Percentiles rank a stretch among this genome's conserved stretches.
phyloP scores from a whole-genome alignment of 64 coral and sea anemone genomes.

The Trachythela sp. region DNA sequence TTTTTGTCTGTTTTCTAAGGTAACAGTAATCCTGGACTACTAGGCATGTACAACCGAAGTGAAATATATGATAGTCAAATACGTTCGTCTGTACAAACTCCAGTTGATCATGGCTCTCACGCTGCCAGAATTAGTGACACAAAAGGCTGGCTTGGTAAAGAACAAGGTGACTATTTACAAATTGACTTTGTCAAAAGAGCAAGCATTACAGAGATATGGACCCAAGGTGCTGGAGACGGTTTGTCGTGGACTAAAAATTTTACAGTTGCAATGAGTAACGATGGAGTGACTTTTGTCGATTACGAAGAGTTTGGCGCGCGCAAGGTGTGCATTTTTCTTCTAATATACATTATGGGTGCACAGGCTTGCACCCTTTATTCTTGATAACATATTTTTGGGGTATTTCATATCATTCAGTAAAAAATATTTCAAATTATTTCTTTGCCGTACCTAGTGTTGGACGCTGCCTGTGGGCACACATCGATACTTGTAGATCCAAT shows the following conservation, averaged over 20 bases:
- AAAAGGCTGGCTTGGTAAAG: neutral
- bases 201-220: slow-evolving; percentile 34
- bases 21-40: too few relatives aligned
- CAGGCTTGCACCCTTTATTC: too few relatives aligned
- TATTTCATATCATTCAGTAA: too few relatives aligned
- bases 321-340: neutral
- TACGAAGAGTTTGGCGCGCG: neutral
- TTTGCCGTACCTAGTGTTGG: too few relatives aligned
- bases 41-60: neutral
- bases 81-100: neutral
- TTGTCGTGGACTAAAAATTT: slow-evolving; percentile 56
- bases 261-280: slow-evolving; percentile 30
- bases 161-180: slow-evolving; percentile 38
- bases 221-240: slow-evolving; percentile 49
- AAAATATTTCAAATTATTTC: too few relatives aligned
- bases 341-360: too few relatives aligned
- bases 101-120: neutral
- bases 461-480: too few relatives aligned
- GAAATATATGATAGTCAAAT: neutral
- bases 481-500: too few relatives aligned
- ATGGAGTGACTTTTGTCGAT: slow-evolving; percentile 26
- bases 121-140: neutral
- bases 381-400: too few relatives aligned
- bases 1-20: neutral
- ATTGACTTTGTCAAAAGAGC: slow-evolving; percentile 39